Evolutionary conservation across 2,888 invertebrate genomes (phyloP), one percentile per base, ranked within the genome.

Genomic region (Andricus curvator): DNA sequence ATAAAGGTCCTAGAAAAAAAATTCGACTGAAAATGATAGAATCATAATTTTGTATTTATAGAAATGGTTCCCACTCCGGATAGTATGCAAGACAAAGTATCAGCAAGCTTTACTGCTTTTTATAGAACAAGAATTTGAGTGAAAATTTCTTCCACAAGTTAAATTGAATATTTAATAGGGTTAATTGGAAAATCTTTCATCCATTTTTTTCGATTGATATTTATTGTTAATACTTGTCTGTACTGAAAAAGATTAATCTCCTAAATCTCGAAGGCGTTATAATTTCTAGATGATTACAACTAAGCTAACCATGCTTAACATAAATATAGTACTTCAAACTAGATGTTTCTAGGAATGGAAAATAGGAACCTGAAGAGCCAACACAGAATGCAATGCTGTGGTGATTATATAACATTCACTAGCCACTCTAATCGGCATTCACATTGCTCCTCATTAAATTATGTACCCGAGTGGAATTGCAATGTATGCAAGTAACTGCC

Each of bases 341-440:
- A 9, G 41, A 48, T 70, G 70, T 48, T 70, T 29, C 29, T 70
- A 70, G 51, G 20, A 48, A 29, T 70, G 29, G 29, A 51, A 51
- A 70, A 51, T 70, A 51, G 70, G 22, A 13, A 37, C n/a, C 33
- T 41, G n/a, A 20, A 25, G 44, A 48, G 56, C 17, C 29, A 44
- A 68, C 25, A 44, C 2, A 68, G 3, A 51, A 51, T 29, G n/a
- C 29, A 70, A 48, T 51, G 25, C 48, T 29, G 29, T 25, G 44
- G 70, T 70, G 51, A 70, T 70, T 70, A 51, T 70, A 70, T 11
- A n/a, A 70, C 70, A 70, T 70, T 25, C 25, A n/a, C 11, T 56
- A 56, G 2, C 56, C n/a, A 20, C 48, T 70, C 17, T 4, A 51
- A 51, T 51, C 48, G 2, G 25, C 9, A 29, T 29, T 29, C 44